Evolutionary conservation across 2,888 invertebrate species (phyloP), one percentile per base, ranked within the genome.

Genomic region (Eupithecia inturbata): DNA sequence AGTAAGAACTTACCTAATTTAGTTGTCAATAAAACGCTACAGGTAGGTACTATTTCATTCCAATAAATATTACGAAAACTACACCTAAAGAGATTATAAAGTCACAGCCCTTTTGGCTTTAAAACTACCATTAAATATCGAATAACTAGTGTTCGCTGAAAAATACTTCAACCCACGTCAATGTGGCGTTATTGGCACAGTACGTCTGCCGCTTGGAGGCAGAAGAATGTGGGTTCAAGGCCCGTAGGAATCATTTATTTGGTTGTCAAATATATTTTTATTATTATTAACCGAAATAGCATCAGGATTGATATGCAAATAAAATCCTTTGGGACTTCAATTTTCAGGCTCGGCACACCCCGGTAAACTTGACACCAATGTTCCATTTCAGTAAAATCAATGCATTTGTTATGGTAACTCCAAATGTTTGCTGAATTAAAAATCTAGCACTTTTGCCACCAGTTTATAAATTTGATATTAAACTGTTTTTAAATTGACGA

Each of bases 61-160:
- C 14, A 57, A 26, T 57, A 57, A 22, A 57, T 26, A 57, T 57
- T 57, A 57, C 57, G 26, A 57, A 57, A 57, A 57, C 12, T 57
- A 26, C 14, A 14, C 57, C 14, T 26, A 57, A 14, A 26, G 57
- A 57, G 26, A 26, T 3, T 57, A 12, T 71, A 69, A 77, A 71
- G 41, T 79, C 79, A 79, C 79, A 79, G 78, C 79, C 79, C 67
- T 75, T 74, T 79, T 79, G 79, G 79, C 79, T 78, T 72, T 33
- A 71, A 72, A 26, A 26, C 66, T 45, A 67, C 57, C 45, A 67
- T 71, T 45, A 73, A 49, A 26, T 39, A 28, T n/a, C 12, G 49
- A 53, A 7, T 62, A 31, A 31, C 28, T 31, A 53, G 12, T 57
- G 12, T 57, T 26, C 1, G 12, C 12, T 53, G 45, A 53, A 53